Evolutionary conservation across 2,888 invertebrate species (phyloP).

Genomic region (Dasysyrphus tricinctus): DNA sequence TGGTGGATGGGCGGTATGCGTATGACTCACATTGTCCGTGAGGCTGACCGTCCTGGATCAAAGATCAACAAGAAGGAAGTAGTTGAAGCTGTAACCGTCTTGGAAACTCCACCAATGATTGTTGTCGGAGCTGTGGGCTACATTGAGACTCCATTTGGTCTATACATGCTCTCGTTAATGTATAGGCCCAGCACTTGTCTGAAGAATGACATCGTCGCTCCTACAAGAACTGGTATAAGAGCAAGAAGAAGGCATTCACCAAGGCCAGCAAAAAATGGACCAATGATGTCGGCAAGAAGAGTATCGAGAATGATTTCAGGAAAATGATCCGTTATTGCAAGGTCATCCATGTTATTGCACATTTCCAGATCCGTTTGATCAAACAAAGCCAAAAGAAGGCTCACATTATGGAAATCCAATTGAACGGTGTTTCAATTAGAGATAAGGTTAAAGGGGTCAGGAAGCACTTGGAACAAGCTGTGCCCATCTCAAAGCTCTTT

Average conservation of each 20-base stretch:
- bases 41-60: constrained; percentile 99
- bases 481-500: constrained; percentile 96
- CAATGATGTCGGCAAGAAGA: constrained; percentile 97
- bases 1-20: constrained; percentile 98
- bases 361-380: constrained; percentile 96
- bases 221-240: constrained; percentile 99
- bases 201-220: constrained; percentile 99
- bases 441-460: constrained; percentile 99
- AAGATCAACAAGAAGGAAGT: constrained; percentile 99
- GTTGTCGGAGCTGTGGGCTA: constrained; percentile 99
- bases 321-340: constrained; percentile 99
- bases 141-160: constrained; percentile 98
- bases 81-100: constrained; percentile 98
- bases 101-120: constrained; percentile 99
- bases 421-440: constrained; percentile 97
- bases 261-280: constrained; percentile 99
- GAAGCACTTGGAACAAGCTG: constrained; percentile 97
- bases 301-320: constrained; percentile 97
- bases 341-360: constrained; percentile 97
- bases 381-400: constrained; percentile 99
- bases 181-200: constrained; percentile 99
- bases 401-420: constrained; percentile 99
- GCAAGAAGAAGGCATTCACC: constrained; percentile 99
- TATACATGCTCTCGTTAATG: constrained; percentile 96
- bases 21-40: constrained; percentile 99